Base-by-base conservation (phyloP, 2,888 invertebrate species). In the Timandra comae region DNA sequence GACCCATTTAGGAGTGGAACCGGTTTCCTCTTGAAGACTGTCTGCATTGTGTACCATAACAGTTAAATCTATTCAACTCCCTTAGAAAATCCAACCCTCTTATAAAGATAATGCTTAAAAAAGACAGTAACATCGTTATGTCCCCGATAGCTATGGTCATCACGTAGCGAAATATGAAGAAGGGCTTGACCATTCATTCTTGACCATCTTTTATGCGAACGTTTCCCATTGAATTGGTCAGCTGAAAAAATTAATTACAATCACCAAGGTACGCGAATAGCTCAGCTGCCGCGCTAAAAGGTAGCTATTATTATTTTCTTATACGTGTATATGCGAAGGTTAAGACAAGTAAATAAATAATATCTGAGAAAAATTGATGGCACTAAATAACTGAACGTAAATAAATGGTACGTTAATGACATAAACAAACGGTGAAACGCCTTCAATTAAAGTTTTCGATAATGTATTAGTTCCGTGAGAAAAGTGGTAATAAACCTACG, bases 401-500 rank as follows among this genome's bases (percentile, higher is more conserved):
- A 70, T 61, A 56, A 65, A 63, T 52, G 52, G 56, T 58, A 51
- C 58, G 64, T 73, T 69, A 75, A 72, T 70, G 65, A 59, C 64
- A 61, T 56, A 61, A 69, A 77, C 71, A 76, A 75, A 76, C 76
- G 76, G 75, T 71, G 74, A 77, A 77, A 76, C 72, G 67, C 67
- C 74, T 75, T 80, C 74, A 76, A 81, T 80, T 77, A 74, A 75
- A 68, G 56, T 69, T 77, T 74, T 78, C 67, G 74, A 75, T 79
- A 81, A 79, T 76, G 71, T 75, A 78, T 81, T 75, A 77, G 81
- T 82, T 82, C 81, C 85, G 84, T 85, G 84, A 82, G 85, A 85
- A 84, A 84, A 80, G 73, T 67, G 73, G 81, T 73, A 81, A 84
- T 84, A 85, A 85, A 85, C 85, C 85, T 82, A 85, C 81, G 80